Evolutionary conservation across 2,888 invertebrate species (phyloP).

Genomic region (Epirrhoe tristata): DNA sequence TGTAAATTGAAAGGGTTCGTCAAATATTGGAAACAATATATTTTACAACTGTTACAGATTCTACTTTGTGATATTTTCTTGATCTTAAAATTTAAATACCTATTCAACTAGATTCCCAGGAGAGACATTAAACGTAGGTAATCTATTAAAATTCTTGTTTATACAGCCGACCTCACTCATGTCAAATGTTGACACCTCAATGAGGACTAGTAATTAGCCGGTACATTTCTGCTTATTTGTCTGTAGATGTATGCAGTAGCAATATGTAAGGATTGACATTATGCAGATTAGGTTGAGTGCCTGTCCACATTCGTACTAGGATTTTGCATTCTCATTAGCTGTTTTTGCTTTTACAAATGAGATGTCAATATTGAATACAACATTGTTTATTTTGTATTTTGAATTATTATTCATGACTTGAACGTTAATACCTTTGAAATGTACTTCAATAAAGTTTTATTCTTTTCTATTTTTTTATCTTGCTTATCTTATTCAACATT

Average conservation of each 20-base stretch:
- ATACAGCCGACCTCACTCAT: constrained; percentile 31
- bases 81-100: no score
- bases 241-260: constrained; percentile 69
- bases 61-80: no score
- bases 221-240: constrained; percentile 33
- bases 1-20: no score
- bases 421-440: neutral
- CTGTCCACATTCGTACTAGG: constrained; percentile 62
- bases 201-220: constrained; percentile 36
- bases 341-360: constrained; percentile 72
- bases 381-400: neutral
- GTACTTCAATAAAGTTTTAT: no score
- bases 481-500: no score
- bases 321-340: constrained; percentile 71
- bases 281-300: constrained; percentile 74
- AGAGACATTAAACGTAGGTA: constrained; percentile 9
- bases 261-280: constrained; percentile 73
- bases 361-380: constrained; percentile 56
- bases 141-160: constrained; percentile 28
- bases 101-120: no score
- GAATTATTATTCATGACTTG: neutral
- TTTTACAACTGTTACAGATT: no score
- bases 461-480: no score
- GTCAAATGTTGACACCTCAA: constrained; percentile 35
- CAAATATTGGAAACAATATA: no score